Conservation (phyloP, 2,797 vertebrate species). For the Sebastiscus albofasciatus region DNA sequence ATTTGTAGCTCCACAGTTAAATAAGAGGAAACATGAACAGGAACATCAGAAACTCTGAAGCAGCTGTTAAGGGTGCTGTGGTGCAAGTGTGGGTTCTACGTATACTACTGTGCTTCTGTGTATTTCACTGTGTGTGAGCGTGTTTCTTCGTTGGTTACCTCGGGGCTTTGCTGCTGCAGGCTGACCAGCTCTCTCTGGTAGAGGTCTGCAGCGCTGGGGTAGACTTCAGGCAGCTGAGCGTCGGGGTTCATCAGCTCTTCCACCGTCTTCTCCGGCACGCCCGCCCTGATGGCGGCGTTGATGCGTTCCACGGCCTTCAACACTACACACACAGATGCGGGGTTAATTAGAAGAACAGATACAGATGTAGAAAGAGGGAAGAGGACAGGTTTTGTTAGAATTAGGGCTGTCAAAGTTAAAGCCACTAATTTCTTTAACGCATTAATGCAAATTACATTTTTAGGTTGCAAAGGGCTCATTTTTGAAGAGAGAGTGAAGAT, state of each 20-base stretch:
- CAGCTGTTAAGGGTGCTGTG: not conserved
- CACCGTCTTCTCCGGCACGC: constrained; percentile 89
- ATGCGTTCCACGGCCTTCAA: constrained; percentile 89
- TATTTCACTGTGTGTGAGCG: not conserved
- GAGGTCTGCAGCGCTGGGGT: constrained; percentile 90
- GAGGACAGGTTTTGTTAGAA: not conserved
- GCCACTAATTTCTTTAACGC: too few species aligned
- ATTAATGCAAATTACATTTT: too few species aligned
- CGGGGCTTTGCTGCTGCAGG: constrained; percentile 93
- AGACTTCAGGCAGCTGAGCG: constrained; percentile 93
- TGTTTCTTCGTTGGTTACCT: constrained; percentile 74
- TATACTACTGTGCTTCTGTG: not conserved
- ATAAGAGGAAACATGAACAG: not conserved
- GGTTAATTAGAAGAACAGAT: not conserved
- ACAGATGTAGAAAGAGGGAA: not conserved
- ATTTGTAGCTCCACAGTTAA: not conserved
- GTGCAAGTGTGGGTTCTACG: not conserved
- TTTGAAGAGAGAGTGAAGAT: too few species aligned
- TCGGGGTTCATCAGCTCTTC: constrained; percentile 92
- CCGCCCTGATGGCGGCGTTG: constrained; percentile 88
- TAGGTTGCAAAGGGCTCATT: too few species aligned
- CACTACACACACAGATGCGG: constrained; percentile 71
- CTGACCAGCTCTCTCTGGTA: constrained; percentile 94
- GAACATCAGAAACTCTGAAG: not conserved
- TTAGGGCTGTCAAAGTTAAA: too few species aligned